Base-by-base conservation (phyloP, 2,797 vertebrate species). In the Moxostoma hubbsi region DNA sequence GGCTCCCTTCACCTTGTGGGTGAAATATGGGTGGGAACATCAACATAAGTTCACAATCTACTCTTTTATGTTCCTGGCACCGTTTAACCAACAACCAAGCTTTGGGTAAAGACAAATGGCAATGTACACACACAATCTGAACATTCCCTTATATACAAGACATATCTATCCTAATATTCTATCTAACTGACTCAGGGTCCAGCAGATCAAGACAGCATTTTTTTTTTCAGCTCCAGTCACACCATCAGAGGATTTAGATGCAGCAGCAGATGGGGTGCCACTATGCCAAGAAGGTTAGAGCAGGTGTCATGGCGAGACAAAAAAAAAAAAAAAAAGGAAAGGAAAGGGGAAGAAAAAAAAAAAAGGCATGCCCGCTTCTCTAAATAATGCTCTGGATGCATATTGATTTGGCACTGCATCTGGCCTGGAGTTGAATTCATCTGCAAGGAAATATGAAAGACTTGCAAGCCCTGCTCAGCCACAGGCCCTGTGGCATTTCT, bases 361-460 rank as follows among this genome's bases (percentile, higher is more conserved):
- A 43, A 55, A 11, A 57, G 12, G 47, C 73, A 24, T 69, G n/a
- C n/a, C n/a, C n/a, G 15, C 49, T 66, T 82, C 71, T 81, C 49
- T 51, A 87, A 84, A 83, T 64, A 73, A 61, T 68, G 86, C 86
- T 88, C 86, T 80, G 83, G 85, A 84, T 82, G 83, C 87, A 82
- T 90, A 90, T 90, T 83, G 90, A 92, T 91, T 85, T 81, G 59
- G 54, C 70, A 62, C 81, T n/a, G 66, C 64, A 81, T 81, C 76
- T 59, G 75, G 79, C 81, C 82, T 78, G 6, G 10, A 36, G 11
- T 85, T 84, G 83, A 87, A 92, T 92, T 89, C 85, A 90, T 91
- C 86, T 88, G 81, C 87, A 82, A 76, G 75, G 73, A 87, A 86
- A 89, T 91, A 90, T 91, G 89, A 88, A 85, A 86, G 86, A 89